A percentile compares a stretch with the other conserved stretches of the same genome.
phyloP scores from a whole-genome alignment of 2,888 invertebrate species.

The Eilema caniola region DNA sequence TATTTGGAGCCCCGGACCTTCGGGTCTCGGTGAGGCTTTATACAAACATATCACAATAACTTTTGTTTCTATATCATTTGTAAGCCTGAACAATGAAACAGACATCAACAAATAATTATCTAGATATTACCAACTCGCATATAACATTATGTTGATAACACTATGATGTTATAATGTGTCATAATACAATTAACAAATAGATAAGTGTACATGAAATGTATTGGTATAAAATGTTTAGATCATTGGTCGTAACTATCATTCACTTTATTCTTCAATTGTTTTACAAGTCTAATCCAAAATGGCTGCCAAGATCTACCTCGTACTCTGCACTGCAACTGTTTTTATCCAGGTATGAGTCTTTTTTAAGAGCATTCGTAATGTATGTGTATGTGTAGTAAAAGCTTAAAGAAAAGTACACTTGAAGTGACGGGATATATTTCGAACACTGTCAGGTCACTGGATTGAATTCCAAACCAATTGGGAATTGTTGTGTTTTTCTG shows the following conservation, averaged over 20 bases:
- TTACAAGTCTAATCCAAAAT: constrained; percentile 29
- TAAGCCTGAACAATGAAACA: neutral
- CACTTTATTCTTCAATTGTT: neutral
- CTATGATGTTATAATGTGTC: neutral
- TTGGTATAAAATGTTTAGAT: constrained; percentile 8
- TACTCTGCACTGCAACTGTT: constrained; percentile 21
- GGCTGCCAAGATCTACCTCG: constrained; percentile 30
- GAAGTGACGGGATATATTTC: too few relatives aligned
- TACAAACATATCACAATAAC: too few relatives aligned
- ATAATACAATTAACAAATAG: constrained; percentile 8
- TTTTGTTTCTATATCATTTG: neutral
- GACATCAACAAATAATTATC: neutral
- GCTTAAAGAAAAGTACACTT: too few relatives aligned
- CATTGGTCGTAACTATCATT: constrained; percentile 27
- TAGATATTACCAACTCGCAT: neutral
- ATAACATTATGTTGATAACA: neutral
- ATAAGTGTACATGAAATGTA: neutral
- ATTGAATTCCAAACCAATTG: too few relatives aligned
- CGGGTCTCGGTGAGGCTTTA: too few relatives aligned
- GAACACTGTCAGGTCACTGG: too few relatives aligned
- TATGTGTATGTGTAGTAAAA: neutral
- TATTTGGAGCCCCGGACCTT: too few relatives aligned
- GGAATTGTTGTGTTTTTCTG: too few relatives aligned
- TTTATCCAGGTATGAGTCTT: constrained; percentile 7
- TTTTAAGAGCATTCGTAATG: neutral